Conservation (phyloP, 2,888 invertebrate genomes). For the Monoplex corrugatus region DNA sequence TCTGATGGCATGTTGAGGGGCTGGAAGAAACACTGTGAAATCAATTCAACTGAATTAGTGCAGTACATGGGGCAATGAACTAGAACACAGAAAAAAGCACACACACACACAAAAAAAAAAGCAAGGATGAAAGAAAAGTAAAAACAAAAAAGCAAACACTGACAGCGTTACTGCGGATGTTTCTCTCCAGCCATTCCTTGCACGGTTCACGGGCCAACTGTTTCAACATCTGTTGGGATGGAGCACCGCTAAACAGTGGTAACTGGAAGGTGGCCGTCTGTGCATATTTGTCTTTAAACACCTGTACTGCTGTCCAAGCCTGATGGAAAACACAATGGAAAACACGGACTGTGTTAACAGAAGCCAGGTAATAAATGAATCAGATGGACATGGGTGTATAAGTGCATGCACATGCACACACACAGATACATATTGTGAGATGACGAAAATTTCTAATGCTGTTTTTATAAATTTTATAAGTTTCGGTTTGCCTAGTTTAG, state of each 20-base stretch:
- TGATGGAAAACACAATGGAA: slow-evolving; percentile 50
- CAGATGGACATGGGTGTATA: not conserved
- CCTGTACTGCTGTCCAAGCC: slow-evolving; percentile 80
- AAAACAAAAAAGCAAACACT: slow-evolving; percentile 47
- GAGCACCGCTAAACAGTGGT: slow-evolving; percentile 77
- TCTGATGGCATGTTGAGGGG: too few relatives aligned
- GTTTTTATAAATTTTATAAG: too few relatives aligned
- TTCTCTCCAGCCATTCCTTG: slow-evolving; percentile 76
- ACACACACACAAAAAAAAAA: slow-evolving; percentile 27
- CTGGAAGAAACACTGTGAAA: too few relatives aligned
- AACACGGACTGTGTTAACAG: not conserved
- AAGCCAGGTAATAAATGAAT: too few relatives aligned
- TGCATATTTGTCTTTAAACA: slow-evolving; percentile 78
- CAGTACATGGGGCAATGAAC: too few relatives aligned
- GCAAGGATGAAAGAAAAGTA: too few relatives aligned
- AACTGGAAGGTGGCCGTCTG: slow-evolving; percentile 77
- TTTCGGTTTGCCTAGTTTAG: too few relatives aligned
- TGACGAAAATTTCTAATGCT: not conserved
- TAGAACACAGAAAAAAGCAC: not conserved
- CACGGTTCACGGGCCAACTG: slow-evolving; percentile 76
- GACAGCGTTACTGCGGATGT: slow-evolving; percentile 72
- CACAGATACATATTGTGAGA: not conserved
- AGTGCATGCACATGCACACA: not conserved
- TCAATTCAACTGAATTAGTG: too few relatives aligned
- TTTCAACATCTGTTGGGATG: slow-evolving; percentile 74